Evolutionary conservation across 2,888 invertebrate genomes (phyloP), one percentile per base, ranked within the genome.

Genomic region (Trypoxylon attenuatum): DNA sequence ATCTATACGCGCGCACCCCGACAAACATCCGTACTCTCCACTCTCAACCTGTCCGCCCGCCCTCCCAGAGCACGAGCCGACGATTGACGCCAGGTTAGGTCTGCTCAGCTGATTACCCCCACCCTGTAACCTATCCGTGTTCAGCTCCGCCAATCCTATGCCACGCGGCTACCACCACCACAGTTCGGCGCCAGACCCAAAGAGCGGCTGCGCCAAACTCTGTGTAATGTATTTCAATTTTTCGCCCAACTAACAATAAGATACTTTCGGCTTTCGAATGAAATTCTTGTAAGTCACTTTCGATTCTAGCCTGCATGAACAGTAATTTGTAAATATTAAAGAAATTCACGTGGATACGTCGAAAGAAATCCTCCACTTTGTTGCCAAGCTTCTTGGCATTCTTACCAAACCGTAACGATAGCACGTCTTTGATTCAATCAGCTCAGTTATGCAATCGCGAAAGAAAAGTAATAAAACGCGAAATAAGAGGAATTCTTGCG

Each of bases 71-170:
- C 57, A 38, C 53, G 38, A 21, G 27, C 10, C 50, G 45, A 42
- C 54, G 53, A 58, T 27, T 49, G 42, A 54, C 43, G 62, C n/a
- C 50, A 66, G 69, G 72, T 60, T 72, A 57, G 71, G 63, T 66
- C 50, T 54, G 49, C 41, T 71, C 79, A 79, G 79, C 79, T 79
- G 79, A 79, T 79, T 50, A 33, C 50, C 53, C 66, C 67, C 61
- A 38, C 27, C 25, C 18, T 47, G 16, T 21, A 19, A 16, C 38
- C 5, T n/a, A 3, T 22, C 6, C 8, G 0, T n/a, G n/a, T n/a
- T n/a, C 19, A 8, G 25, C 6, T 27, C 16, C 38, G 15, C 5
- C 33, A 22, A 53, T 13, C 23, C 8, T 45, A 50, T 27, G 21
- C 19, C 16, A 5, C 2, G 13, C 18, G 13, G 10, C 18, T 29